Evolutionary conservation across 2,888 invertebrate species (phyloP).

Genomic region (Cantharis nigra): DNA sequence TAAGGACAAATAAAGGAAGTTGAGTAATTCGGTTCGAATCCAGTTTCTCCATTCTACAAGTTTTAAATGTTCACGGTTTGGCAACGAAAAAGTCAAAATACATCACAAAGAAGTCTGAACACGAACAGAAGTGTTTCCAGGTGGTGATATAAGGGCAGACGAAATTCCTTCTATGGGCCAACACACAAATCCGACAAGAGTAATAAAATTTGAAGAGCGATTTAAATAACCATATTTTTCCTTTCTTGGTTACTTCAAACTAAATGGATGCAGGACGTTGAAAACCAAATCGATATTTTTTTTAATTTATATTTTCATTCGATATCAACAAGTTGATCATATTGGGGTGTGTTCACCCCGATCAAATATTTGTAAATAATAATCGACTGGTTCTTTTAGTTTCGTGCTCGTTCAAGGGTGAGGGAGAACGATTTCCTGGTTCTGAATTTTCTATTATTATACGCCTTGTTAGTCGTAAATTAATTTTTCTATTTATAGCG

Average conservation of each 20-base stretch:
- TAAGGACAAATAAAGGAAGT: not conserved
- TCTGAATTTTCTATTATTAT: not conserved
- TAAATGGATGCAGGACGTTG: not conserved
- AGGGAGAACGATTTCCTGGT: not conserved
- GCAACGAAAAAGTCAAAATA: too few species aligned
- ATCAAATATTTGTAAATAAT: not conserved
- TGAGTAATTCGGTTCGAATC: not conserved
- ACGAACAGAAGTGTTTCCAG: not conserved
- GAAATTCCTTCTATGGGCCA: not conserved
- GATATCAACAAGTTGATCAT: not conserved
- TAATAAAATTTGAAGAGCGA: not conserved
- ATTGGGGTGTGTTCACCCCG: not conserved
- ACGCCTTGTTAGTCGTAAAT: not conserved
- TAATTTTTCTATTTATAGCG: not conserved
- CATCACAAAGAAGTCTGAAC: not conserved
- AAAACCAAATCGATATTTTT: not conserved
- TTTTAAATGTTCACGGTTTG: too few species aligned
- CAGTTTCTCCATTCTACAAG: not conserved
- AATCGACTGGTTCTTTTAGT: not conserved
- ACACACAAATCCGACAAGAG: not conserved
- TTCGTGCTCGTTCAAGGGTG: not conserved
- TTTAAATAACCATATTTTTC: not conserved
- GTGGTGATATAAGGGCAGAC: not conserved
- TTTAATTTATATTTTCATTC: not conserved
- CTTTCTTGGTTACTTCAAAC: not conserved